Evolutionary conservation across 2,113 vertebrate genomes (phyloP).

Genomic region (Burhinus bistriatus): DNA sequence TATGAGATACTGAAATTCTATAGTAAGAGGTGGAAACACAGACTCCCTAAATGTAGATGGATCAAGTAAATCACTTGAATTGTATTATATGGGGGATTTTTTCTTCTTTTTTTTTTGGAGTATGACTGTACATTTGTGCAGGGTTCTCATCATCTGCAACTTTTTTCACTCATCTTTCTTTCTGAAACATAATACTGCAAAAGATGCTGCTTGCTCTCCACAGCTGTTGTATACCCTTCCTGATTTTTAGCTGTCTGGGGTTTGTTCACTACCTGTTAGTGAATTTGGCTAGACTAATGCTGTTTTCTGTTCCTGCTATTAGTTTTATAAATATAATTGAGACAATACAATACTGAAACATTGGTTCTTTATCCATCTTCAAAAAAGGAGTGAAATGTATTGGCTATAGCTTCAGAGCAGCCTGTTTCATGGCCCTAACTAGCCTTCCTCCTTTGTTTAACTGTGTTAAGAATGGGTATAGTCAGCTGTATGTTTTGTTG

Average conservation of each 20-base stretch:
- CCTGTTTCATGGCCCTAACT: neutral
- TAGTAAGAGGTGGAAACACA: neutral
- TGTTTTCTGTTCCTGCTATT: neutral
- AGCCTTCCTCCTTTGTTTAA: neutral
- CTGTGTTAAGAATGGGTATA: neutral
- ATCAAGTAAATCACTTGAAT: neutral
- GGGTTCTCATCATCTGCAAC: neutral
- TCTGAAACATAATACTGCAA: neutral
- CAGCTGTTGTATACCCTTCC: neutral
- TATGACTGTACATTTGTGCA: neutral
- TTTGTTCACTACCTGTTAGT: neutral
- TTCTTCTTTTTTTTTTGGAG: neutral
- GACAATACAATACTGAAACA: neutral
- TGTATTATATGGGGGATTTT: neutral
- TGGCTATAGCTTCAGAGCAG: neutral
- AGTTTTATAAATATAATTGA: neutral
- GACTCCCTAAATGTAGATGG: neutral
- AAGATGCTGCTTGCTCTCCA: neutral
- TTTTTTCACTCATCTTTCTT: neutral
- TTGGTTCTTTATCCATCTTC: neutral
- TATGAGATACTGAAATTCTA: neutral
- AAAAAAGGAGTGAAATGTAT: neutral
- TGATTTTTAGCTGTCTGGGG: neutral
- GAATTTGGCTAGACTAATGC: neutral
- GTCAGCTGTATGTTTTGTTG: neutral